Evolutionary conservation across 2,888 invertebrate genomes (phyloP), one percentile per base, ranked within the genome.

Genomic region (Cryptus viduatorius): DNA sequence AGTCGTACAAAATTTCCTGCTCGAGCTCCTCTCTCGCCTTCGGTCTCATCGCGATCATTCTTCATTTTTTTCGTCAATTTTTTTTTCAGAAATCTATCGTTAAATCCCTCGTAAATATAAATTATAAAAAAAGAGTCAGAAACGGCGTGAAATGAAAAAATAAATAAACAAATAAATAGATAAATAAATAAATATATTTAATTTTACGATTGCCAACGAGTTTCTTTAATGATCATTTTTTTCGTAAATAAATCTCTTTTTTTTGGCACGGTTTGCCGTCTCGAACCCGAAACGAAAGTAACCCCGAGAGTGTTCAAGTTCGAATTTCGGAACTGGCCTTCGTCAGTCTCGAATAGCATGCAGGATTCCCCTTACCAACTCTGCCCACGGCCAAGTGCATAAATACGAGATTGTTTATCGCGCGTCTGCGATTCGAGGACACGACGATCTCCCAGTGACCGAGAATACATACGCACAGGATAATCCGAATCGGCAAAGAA

Each of bases 261-360:
- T 29, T 29, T 29, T 31, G 12, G 31, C 61, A 29, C 14, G 14
- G 29, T 61, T 29, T 14, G 61, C 50, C 65, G 42, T 65, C 46
- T 48, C 50, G 19, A 68, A 46, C 53, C 14, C 84, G 71, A 71
- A 44, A 67, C 61, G 53, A 53, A 19, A 61, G 82, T 82, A 84
- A 82, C 67, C 4, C 48, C 73, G 82, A 84, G 79, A 82, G 42
- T 76, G 29, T 31, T 64, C 76, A 82, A 84, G 84, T 84, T 84
- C 82, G 84, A 84, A 82, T 84, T 84, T 84, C 82, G 84, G 79
- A 79, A 65, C 76, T 75, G 84, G 64, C 84, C 84, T 84, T 82
- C 78, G 73, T 56, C 19, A 56, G 78, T 82, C 84, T 79, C 84
- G 56, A 68, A 64, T 75, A 42, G 64, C 68, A 69, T 37, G 46